A percentile compares a stretch with the other conserved stretches of the same genome.
Conservation (phyloP, 2,113 vertebrate genomes). For the Lamprotornis superbus region DNA sequence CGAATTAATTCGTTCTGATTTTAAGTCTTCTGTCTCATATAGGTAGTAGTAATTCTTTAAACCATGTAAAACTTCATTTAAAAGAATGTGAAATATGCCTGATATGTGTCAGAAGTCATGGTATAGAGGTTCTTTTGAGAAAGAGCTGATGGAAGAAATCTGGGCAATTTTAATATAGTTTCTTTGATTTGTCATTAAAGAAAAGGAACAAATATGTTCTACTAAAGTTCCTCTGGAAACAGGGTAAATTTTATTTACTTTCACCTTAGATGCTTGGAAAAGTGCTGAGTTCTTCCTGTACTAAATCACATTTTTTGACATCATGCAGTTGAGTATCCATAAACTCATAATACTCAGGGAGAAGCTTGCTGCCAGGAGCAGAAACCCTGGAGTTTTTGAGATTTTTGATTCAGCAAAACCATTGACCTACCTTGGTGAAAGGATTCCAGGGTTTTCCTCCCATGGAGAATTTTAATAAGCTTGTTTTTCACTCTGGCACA, state of each 20-base stretch:
- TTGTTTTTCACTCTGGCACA: background rate
- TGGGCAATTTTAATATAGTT: background rate
- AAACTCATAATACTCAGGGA: background rate
- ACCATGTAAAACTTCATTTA: background rate
- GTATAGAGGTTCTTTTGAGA: background rate
- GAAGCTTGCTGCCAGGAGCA: background rate
- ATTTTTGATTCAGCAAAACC: background rate
- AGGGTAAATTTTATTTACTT: background rate
- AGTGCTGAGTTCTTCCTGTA: background rate
- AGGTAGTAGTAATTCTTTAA: background rate
- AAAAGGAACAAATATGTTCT: background rate
- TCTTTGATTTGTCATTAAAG: background rate
- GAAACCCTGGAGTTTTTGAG: background rate
- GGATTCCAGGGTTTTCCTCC: background rate
- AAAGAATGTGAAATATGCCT: background rate
- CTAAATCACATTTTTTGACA: background rate
- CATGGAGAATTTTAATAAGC: background rate
- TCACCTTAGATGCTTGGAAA: background rate
- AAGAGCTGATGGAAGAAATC: background rate
- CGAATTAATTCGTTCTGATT: background rate
- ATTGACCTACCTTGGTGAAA: background rate
- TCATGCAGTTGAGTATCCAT: background rate
- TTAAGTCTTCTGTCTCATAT: background rate
- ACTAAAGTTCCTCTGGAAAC: background rate
- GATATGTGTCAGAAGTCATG: background rate